Base-by-base conservation (phyloP, 2,113 vertebrate genomes). In the Xiphophorus hellerii region DNA sequence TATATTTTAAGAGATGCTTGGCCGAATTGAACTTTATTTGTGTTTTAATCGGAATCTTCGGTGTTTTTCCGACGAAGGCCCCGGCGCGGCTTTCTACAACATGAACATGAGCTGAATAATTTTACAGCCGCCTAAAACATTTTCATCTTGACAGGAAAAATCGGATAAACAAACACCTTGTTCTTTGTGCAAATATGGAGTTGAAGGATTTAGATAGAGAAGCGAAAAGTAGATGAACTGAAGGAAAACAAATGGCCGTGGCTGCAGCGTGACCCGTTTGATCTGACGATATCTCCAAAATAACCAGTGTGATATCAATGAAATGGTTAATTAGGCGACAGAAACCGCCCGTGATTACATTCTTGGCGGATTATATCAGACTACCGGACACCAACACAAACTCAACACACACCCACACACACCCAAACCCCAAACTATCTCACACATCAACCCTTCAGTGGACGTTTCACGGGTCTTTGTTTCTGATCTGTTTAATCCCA, bases 401-500 rank as follows among this genome's bases (percentile, higher is more conserved):
- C 66, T 1, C 44, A 12, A 58, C 9, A 11, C 62, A 12, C 73
- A 20, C 73, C 15, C 66, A 31, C 84, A 35, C 25, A 12, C 70
- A 28, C 28, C 1, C 28, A n/a, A n/a, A 28, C 28, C 28, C 28
- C 28, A 28, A 28, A 28, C 25, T 31, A 54, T n/a, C 51, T 58
- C 51, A n/a, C 22, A 10, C 22, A 58, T n/a, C 25, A 58, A 28
- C 64, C 22, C 72, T 25, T 44, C 81, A 70, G 33, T 85, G 67
- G 69, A 72, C 83, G 89, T 94, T 93, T 93, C 88, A 90, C 84
- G 92, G 94, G 82, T 95, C 92, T 94, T 93, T 93, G 91, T 94
- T 93, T 92, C 92, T 92, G 90, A 94, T 94, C 88, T 87, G 84
- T 86, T 92, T 94, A 93, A 94, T 94, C 93, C 94, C 94, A 92